A percentile compares a stretch with the other conserved stretches of the same genome.
Conservation (phyloP, 2,797 vertebrate species). For the Ceryle rudis region DNA sequence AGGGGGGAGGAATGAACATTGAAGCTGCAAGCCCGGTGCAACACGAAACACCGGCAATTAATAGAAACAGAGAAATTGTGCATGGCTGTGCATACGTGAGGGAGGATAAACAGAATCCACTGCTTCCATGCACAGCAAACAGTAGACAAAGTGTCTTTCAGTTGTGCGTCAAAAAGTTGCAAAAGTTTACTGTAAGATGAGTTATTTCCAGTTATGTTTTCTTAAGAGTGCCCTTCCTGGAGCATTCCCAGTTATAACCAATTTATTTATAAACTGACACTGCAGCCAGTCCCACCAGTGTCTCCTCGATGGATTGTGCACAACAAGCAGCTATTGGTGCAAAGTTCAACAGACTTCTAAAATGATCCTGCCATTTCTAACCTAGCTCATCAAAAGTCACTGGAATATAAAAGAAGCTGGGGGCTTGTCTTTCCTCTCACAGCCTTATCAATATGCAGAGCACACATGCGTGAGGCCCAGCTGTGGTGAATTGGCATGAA, state of each 20-base stretch:
- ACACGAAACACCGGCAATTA: neutral
- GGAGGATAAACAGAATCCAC: neutral
- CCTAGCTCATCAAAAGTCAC: neutral
- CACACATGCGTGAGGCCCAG: neutral
- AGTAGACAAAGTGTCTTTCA: neutral
- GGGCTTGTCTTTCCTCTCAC: neutral
- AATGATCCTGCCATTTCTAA: neutral
- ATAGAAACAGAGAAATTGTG: neutral
- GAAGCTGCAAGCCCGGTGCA: neutral
- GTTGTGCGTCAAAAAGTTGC: neutral
- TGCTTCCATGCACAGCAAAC: neutral
- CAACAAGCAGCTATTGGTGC: neutral
- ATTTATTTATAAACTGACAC: neutral
- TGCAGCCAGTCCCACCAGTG: neutral
- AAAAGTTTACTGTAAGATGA: neutral
- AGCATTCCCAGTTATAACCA: neutral
- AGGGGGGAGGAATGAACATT: constrained; percentile 2
- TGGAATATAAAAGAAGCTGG: neutral
- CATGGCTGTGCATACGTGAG: neutral
- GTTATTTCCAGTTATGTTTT: neutral
- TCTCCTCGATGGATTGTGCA: accelerated
- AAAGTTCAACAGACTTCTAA: neutral
- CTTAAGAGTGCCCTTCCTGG: neutral
- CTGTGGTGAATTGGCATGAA: neutral
- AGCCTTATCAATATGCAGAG: neutral